phyloP scores from a whole-genome alignment of 1,140 invertebrate species.

The Anthonomus grandis region DNA sequence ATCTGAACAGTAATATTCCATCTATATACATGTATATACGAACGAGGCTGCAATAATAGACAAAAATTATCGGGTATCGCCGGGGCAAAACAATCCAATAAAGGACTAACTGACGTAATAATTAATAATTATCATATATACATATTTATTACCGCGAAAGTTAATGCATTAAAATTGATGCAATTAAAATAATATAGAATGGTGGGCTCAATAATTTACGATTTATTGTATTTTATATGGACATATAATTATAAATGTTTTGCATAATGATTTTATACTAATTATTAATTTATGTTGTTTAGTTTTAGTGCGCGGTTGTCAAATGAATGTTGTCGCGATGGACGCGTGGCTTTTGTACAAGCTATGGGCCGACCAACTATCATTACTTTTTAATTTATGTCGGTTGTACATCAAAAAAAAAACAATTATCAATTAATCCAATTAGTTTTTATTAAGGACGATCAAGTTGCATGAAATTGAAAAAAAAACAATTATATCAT shows the following conservation, averaged over 20 bases:
- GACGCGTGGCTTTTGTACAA: no score
- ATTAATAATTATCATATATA: constrained; percentile 24
- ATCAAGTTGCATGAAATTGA: no score
- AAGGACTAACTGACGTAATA: constrained; percentile 1
- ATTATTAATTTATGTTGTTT: constrained; percentile 21
- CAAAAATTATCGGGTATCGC: constrained; percentile 11
- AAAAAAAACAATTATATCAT: no score
- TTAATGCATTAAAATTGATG: constrained; percentile 28
- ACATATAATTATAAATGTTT: constrained; percentile 25
- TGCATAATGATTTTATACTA: constrained; percentile 16
- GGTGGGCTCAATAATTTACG: constrained; percentile 24
- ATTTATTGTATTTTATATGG: constrained; percentile 25
- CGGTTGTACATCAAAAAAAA: no score
- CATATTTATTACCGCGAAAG: constrained; percentile 27
- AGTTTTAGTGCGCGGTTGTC: no score
- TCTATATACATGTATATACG: no score
- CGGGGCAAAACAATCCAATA: constrained; percentile 20
- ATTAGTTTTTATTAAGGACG: no score
- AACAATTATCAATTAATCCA: no score
- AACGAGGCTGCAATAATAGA: constrained; percentile 8
- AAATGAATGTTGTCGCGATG: background rate
- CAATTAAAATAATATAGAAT: constrained; percentile 28
- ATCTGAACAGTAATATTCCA: constrained; percentile 3
- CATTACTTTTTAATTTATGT: no score
- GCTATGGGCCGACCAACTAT: no score